phyloP scores from a whole-genome alignment of 2,113 vertebrate species.

The Dasyprocta punctata region DNA sequence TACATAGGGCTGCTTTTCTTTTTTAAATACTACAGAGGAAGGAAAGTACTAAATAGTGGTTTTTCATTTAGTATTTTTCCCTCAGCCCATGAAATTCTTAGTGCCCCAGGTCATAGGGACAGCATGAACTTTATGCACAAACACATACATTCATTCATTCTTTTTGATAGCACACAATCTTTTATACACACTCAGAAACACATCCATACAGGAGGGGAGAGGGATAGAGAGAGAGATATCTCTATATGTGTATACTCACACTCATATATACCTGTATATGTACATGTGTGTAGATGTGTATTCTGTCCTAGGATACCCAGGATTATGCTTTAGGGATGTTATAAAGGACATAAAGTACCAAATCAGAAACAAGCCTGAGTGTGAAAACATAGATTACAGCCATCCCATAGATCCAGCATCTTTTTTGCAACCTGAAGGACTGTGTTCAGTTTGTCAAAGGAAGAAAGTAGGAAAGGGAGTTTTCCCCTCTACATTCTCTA shows the following conservation, averaged over 20 bases:
- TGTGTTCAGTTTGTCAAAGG: background rate
- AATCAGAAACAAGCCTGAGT: background rate
- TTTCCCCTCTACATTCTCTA: background rate
- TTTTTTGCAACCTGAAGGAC: background rate
- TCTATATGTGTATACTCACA: accelerated
- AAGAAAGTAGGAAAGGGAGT: background rate
- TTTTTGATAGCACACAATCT: background rate
- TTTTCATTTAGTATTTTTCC: background rate
- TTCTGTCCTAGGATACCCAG: background rate
- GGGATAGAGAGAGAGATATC: background rate
- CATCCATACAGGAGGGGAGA: background rate
- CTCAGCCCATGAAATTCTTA: background rate
- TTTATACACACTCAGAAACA: background rate
- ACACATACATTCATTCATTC: background rate
- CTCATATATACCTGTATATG: accelerated
- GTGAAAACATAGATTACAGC: background rate
- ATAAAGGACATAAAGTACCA: background rate
- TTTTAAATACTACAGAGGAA: background rate
- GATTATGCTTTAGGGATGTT: background rate
- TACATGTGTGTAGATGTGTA: background rate
- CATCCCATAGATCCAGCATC: background rate
- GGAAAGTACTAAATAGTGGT: background rate
- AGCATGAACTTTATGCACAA: background rate
- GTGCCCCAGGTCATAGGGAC: background rate
- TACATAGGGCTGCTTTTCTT: background rate